A percentile compares a stretch with the other conserved stretches of the same genome.
These are phyloP conservation scores for Caenorhabditis sp. DNA, from an alignment of 2,888 invertebrate genomes.

Conservation along the genomic window DNA sequence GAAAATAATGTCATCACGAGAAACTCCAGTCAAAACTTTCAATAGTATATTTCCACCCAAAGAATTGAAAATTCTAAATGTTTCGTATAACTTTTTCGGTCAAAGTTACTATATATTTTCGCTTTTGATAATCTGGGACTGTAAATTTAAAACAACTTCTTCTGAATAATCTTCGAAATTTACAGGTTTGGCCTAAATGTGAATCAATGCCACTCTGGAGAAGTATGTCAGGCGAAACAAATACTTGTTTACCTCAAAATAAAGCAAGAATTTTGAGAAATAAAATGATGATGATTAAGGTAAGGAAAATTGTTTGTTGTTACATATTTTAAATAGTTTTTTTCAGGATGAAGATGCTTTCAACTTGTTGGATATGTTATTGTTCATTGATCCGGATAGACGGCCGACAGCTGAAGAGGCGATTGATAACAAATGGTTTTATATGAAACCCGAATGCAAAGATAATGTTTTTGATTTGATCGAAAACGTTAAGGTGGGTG, in stretches of 20 bases:
- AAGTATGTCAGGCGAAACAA: conserved; percentile 76
- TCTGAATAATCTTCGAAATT: too few species aligned
- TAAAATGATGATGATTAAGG: conserved; percentile 82
- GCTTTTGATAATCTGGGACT: too few species aligned
- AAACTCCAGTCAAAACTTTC: too few species aligned
- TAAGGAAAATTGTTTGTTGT: conserved; percentile 73
- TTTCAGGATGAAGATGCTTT: conserved; percentile 78
- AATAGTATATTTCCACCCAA: too few species aligned
- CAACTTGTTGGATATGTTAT: conserved; percentile 88
- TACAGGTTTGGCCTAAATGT: conserved; percentile 75
- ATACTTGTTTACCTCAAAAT: conserved; percentile 81
- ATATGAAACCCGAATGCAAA: conserved; percentile 91
- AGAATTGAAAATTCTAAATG: too few species aligned
- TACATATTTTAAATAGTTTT: not conserved
- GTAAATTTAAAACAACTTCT: too few species aligned
- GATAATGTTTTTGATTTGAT: conserved; percentile 72
- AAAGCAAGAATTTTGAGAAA: conserved; percentile 79
- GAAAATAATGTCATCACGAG: too few species aligned
- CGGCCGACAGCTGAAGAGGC: conserved; percentile 84
- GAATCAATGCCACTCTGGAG: conserved; percentile 86
- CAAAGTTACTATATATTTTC: too few species aligned
- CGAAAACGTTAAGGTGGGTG: conserved; percentile 40
- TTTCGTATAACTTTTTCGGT: too few species aligned
- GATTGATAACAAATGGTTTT: conserved; percentile 96
- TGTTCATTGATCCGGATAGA: conserved; percentile 90